phyloP scores from a whole-genome alignment of 2,888 invertebrate species.

The Griposia aprilina region DNA sequence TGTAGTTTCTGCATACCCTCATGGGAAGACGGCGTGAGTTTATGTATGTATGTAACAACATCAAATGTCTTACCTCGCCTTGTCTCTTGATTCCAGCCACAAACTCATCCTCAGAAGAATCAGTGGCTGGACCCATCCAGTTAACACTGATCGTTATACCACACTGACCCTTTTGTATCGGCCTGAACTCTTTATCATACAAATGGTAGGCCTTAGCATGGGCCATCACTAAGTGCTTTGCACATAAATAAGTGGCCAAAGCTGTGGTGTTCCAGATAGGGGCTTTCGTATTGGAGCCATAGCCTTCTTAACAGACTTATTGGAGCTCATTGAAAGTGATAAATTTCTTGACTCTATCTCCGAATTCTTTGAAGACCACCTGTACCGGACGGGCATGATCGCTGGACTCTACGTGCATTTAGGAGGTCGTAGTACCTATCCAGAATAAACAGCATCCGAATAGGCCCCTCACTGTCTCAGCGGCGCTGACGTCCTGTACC shows the following conservation, averaged over 20 bases:
- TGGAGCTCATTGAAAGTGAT: slow-evolving; percentile 91
- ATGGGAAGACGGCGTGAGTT: too few relatives aligned
- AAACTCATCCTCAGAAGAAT: slow-evolving; percentile 75
- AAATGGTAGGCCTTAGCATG: slow-evolving; percentile 88
- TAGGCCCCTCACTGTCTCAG: too few relatives aligned
- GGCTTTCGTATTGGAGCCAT: slow-evolving; percentile 77
- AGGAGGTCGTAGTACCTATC: too few relatives aligned
- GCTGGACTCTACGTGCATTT: too few relatives aligned
- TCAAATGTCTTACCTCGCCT: slow-evolving; percentile 57
- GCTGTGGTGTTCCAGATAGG: slow-evolving; percentile 81
- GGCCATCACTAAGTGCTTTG: slow-evolving; percentile 86
- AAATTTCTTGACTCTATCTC: slow-evolving; percentile 89
- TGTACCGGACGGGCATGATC: too few relatives aligned
- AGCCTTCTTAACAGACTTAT: slow-evolving; percentile 81
- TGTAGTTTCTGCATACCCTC: too few relatives aligned
- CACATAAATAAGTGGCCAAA: slow-evolving; percentile 86
- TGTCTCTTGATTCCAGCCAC: slow-evolving; percentile 78
- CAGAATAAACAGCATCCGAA: too few relatives aligned
- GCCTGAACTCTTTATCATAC: slow-evolving; percentile 79
- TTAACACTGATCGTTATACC: slow-evolving; percentile 73
- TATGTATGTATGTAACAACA: not conserved
- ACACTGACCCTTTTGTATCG: slow-evolving; percentile 68
- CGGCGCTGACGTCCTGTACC: too few relatives aligned
- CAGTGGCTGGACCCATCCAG: slow-evolving; percentile 75
- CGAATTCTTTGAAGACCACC: slow-evolving; percentile 82